A percentile compares a stretch with the other conserved stretches of the same genome.
Evolutionary conservation across 2,888 invertebrate genomes (phyloP).

Genomic region (Marasmarcha lunaedactyla): DNA sequence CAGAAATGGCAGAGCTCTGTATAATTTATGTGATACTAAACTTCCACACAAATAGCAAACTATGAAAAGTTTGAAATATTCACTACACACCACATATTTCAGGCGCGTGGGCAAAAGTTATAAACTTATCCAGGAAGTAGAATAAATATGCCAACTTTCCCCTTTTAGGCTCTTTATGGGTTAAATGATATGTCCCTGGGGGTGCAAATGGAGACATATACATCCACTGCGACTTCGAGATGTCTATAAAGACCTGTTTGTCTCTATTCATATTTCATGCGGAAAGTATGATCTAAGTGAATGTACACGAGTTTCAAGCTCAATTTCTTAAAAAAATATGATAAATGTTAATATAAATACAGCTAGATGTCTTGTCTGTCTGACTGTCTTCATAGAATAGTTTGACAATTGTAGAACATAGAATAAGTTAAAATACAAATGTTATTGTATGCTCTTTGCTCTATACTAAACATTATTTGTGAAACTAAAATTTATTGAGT

Average conservation of each 20-base stretch:
- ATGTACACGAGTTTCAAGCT: not conserved
- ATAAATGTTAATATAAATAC: too few species aligned
- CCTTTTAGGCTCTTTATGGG: slow-evolving; percentile 54
- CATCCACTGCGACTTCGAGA: slow-evolving; percentile 39
- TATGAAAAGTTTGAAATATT: slow-evolving; percentile 3
- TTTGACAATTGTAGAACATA: too few species aligned
- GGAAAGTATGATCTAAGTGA: slow-evolving; percentile 36
- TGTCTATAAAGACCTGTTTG: too few species aligned
- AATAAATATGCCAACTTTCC: slow-evolving; percentile 55
- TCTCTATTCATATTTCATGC: slow-evolving; percentile 49
- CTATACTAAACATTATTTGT: too few species aligned
- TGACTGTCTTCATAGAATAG: too few species aligned
- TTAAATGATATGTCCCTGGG: slow-evolving; percentile 60
- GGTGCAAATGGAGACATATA: slow-evolving; percentile 60
- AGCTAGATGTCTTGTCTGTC: too few species aligned
- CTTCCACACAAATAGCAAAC: not conserved
- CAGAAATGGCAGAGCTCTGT: too few species aligned
- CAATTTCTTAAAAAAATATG: too few species aligned
- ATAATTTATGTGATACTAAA: too few species aligned
- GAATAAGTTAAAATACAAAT: too few species aligned
- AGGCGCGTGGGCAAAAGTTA: slow-evolving; percentile 26
- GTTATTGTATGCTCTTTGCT: too few species aligned
- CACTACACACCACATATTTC: slow-evolving; percentile 10
- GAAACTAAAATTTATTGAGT: too few species aligned
- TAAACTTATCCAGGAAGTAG: slow-evolving; percentile 41